Evolutionary conservation across 1,140 invertebrate species (phyloP), one percentile per base, ranked within the genome.

Genomic region (Euura lappo): DNA sequence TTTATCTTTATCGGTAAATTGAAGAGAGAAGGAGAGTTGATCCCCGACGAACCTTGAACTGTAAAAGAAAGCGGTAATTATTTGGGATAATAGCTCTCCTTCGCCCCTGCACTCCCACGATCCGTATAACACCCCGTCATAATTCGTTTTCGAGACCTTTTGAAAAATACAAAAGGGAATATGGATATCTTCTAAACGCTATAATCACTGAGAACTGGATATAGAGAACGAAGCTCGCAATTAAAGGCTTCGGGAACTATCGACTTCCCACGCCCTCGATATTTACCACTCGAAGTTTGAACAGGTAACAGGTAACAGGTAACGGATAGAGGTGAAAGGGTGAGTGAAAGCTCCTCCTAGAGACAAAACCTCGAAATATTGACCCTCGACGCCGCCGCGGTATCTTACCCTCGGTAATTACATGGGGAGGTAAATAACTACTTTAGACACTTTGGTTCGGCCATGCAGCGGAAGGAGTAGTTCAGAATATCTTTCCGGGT

Each of bases 301-400:
- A n/a, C 4, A 60, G 51, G 51, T 60, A 60, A 60, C 51, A 60
- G 51, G 51, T 60, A 11, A 60, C 51, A 60, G 51, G 51, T 60
- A 60, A 60, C 51, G 51, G 51, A 8, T n/a, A 8, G 51, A 60
- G 51, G 51, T 60, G 51, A 60, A 60, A 60, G 51, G 51, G 51
- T 60, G 51, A 60, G 51, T 2, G 51, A 60, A 60, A 60, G 51
- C 51, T 60, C 51, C 51, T 60, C 51, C 51, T 60, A 28, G 13
- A 60, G 51, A 60, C 51, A 60, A 60, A 60, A n/a, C 51, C 51
- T 60, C 51, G 51, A 60, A 28, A 60, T 60, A 60, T 60, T 60
- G 51, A 60, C 51, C 51, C 13, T 68, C 44, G 60, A 64, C 60
- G 13, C 28, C 28, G 66, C 44, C 66, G 66, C 3, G 51, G 51